Conservation (phyloP, 2,797 vertebrate genomes). For the Peromyscus attwateri region DNA sequence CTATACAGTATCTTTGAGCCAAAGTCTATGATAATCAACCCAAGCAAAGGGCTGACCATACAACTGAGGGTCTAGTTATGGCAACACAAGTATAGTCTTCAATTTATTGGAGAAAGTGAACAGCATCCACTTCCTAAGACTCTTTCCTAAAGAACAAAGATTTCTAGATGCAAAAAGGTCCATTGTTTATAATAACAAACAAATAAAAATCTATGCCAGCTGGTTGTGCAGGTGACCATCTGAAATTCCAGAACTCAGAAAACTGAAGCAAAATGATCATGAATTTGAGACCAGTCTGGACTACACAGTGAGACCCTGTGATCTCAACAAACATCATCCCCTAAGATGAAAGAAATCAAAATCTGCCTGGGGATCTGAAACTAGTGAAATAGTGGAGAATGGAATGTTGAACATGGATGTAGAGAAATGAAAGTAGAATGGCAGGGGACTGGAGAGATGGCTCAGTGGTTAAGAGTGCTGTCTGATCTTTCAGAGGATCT, state of each 20-base stretch:
- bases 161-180: slow-evolving; percentile 42
- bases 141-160: background rate
- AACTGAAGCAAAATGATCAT: background rate
- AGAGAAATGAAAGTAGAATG: slow-evolving; percentile 7
- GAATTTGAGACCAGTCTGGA: background rate
- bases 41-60: background rate
- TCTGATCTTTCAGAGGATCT: background rate
- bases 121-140: background rate
- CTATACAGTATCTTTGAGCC: background rate
- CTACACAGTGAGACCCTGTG: background rate
- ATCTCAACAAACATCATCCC: background rate
- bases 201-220: background rate
- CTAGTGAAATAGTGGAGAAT: background rate
- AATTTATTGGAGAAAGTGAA: slow-evolving; percentile 18
- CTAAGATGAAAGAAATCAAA: background rate
- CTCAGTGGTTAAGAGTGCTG: background rate
- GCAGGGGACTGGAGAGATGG: background rate
- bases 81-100: background rate
- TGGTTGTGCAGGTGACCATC: background rate
- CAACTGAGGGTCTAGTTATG: background rate
- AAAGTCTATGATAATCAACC: background rate
- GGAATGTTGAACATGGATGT: background rate
- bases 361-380: background rate
- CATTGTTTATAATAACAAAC: slow-evolving; percentile 4
- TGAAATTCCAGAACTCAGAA: background rate